A percentile compares a stretch with the other conserved stretches of the same genome.
These are phyloP conservation scores for Sthenelais limicola DNA, from an alignment of 2,888 invertebrate species.

Conservation along the genomic window DNA sequence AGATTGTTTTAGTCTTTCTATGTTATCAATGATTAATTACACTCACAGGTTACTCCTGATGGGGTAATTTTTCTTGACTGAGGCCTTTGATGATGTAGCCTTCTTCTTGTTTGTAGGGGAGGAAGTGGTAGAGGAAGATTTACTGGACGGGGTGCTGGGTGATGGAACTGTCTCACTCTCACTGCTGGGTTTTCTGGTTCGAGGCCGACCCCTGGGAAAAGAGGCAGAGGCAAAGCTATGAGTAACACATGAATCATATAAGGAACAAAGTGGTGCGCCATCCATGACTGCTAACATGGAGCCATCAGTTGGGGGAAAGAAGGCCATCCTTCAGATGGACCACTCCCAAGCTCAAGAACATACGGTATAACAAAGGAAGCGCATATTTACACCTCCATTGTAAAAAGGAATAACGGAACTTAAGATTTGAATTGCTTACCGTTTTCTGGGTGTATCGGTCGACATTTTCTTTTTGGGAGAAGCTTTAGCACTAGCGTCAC, in stretches of 20 bases:
- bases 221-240: no score
- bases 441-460: not conserved
- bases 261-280: no score
- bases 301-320: no score
- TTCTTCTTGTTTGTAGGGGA: not conserved
- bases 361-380: no score
- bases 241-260: no score
- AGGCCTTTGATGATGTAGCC: not conserved
- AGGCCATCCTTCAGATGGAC: no score
- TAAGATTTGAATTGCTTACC: no score
- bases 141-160: conserved; percentile 31
- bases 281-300: no score
- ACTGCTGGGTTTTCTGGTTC: no score
- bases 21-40: not conserved
- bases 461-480: not conserved
- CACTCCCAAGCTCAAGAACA: no score
- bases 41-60: conserved; percentile 27
- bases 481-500: not conserved
- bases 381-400: not conserved
- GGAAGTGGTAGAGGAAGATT: not conserved
- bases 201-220: no score
- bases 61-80: conserved; percentile 28
- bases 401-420: no score
- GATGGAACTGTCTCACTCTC: conserved; percentile 28
- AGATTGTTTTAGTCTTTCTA: not conserved